phyloP scores from a whole-genome alignment of 2,113 vertebrate species.

The cat (Felis catus) region DNA sequence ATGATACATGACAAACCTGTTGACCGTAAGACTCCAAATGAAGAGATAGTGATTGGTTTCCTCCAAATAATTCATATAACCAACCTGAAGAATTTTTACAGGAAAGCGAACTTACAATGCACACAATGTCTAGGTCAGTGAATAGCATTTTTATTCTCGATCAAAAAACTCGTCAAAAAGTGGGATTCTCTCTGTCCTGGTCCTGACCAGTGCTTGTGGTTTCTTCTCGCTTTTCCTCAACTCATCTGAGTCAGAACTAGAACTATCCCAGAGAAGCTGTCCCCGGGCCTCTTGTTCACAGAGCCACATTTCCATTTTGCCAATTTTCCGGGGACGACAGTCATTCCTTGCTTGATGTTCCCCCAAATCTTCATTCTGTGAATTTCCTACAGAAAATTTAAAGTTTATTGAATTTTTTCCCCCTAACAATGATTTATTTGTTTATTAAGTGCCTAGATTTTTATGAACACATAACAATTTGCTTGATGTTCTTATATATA shows the following conservation, averaged over 20 bases:
- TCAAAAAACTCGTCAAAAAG: slow-evolving; percentile 86
- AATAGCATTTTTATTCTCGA: slow-evolving; percentile 68
- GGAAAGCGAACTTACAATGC: neutral
- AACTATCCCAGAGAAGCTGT: slow-evolving; percentile 86
- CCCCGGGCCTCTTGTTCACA: slow-evolving; percentile 74
- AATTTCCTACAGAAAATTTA: slow-evolving; percentile 69
- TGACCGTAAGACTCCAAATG: neutral
- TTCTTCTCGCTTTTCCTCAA: slow-evolving; percentile 54
- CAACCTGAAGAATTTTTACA: slow-evolving; percentile 29
- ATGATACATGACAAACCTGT: neutral
- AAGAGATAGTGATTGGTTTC: neutral
- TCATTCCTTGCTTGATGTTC: neutral
- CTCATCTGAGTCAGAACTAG: slow-evolving; percentile 83
- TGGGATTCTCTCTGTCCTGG: slow-evolving; percentile 84
- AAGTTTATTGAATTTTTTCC: neutral
- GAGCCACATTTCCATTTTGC: slow-evolving; percentile 82
- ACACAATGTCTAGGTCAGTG: neutral
- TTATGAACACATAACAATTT: slow-evolving; percentile 8
- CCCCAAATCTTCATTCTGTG: neutral
- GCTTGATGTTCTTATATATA: neutral
- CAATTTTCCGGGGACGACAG: neutral
- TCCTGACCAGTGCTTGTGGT: slow-evolving; percentile 82
- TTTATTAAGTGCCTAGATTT: neutral
- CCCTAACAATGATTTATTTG: neutral
- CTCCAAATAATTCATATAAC: neutral